These are phyloP conservation scores for Taeniopygia guttata DNA, from an alignment of 2,797 vertebrate species.

Conservation along the genomic window DNA sequence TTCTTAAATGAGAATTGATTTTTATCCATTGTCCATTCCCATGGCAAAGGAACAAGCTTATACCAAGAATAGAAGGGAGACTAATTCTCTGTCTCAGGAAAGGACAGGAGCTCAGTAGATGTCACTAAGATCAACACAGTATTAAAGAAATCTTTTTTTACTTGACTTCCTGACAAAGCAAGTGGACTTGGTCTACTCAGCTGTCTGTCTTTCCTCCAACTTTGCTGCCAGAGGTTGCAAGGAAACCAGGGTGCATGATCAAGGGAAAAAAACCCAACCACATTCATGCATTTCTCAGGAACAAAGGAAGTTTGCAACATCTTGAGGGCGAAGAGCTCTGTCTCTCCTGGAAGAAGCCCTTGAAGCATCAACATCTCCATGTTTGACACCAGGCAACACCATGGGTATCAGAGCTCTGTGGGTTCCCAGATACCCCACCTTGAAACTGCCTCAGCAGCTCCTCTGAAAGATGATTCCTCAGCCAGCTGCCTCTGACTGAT, in stretches of 20 bases:
- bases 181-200: background rate
- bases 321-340: background rate
- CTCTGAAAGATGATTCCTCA: background rate
- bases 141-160: constrained; percentile 30
- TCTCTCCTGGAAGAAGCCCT: background rate
- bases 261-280: background rate
- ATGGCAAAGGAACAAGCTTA: constrained; percentile 54
- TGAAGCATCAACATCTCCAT: background rate
- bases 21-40: constrained; percentile 60
- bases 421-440: background rate
- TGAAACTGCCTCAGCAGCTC: background rate
- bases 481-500: background rate
- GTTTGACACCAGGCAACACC: background rate
- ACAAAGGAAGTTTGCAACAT: background rate
- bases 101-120: constrained; percentile 47
- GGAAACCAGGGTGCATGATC: background rate
- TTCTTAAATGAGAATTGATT: constrained; percentile 74
- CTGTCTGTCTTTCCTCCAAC: background rate
- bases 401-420: background rate
- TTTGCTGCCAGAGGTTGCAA: background rate
- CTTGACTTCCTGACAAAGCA: background rate
- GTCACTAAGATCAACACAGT: constrained; percentile 58
- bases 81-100: constrained; percentile 62
- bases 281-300: background rate
- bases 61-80: constrained; percentile 52